These are phyloP conservation scores for Rhyacophila evoluta DNA, from an alignment of 2,888 invertebrate genomes.

Conservation along the genomic window DNA sequence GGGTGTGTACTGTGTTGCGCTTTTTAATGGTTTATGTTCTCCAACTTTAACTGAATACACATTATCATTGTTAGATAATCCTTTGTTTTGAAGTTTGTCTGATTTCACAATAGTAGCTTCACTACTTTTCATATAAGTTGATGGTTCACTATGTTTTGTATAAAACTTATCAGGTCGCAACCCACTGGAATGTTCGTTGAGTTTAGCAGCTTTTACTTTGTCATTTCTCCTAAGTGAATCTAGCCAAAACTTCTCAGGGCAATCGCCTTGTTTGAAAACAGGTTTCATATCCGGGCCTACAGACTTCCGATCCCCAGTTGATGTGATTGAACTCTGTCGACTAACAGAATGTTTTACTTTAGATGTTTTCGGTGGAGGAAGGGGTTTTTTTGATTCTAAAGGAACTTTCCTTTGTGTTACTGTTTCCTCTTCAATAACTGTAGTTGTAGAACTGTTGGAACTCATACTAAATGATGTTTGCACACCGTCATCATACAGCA, in stretches of 20 bases:
- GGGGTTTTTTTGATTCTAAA: conserved; percentile 45
- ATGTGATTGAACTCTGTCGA: conserved; percentile 44
- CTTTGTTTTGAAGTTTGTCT: conserved; percentile 53
- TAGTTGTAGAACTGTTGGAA: conserved; percentile 25
- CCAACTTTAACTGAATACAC: conserved; percentile 55
- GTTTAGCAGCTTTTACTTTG: conserved; percentile 61
- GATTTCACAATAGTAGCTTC: conserved; percentile 54
- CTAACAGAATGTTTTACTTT: conserved; percentile 42
- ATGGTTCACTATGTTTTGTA: conserved; percentile 53
- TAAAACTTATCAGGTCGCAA: conserved; percentile 52
- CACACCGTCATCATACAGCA: conserved; percentile 44
- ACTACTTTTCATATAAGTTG: conserved; percentile 52
- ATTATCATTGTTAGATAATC: conserved; percentile 55
- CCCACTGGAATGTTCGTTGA: conserved; percentile 41
- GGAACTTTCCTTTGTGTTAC: conserved; percentile 29
- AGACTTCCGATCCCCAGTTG: conserved; percentile 46
- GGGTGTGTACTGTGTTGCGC: conserved; percentile 71
- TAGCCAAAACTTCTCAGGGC: conserved; percentile 68
- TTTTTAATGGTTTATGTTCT: conserved; percentile 62
- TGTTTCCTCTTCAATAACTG: conserved; percentile 31
- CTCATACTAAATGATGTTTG: neutral
- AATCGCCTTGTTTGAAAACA: conserved; percentile 56
- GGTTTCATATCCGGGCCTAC: conserved; percentile 52
- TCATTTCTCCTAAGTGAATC: conserved; percentile 70
- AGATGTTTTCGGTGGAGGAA: conserved; percentile 47